A percentile compares a stretch with the other conserved stretches of the same genome.
Evolutionary conservation across 2,888 invertebrate genomes (phyloP).

Genomic region (Mamestra brassicae): DNA sequence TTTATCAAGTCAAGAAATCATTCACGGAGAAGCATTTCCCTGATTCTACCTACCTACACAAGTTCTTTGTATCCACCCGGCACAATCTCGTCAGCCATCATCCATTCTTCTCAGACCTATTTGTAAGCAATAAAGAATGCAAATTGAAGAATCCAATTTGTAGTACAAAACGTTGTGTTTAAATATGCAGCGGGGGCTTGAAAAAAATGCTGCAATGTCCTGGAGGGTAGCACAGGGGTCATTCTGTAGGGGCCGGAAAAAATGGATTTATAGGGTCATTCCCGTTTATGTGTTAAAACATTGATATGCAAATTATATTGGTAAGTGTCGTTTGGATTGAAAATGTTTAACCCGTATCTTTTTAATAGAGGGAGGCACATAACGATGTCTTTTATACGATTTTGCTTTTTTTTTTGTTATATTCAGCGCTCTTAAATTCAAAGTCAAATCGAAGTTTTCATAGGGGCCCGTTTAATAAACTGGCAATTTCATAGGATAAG

Average conservation of each 20-base stretch:
- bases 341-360: slow-evolving; percentile 3
- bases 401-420: neutral
- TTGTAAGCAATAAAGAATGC: slow-evolving; percentile 79
- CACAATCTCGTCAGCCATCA: slow-evolving; percentile 70
- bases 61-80: slow-evolving; percentile 36
- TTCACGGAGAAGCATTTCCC: slow-evolving; percentile 12
- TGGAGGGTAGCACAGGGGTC: slow-evolving; percentile 69
- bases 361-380: neutral
- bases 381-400: neutral
- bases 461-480: too few relatives aligned
- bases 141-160: slow-evolving; percentile 80
- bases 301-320: slow-evolving; percentile 61
- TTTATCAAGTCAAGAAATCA: slow-evolving; percentile 24
- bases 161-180: slow-evolving; percentile 75
- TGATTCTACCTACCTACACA: slow-evolving; percentile 3
- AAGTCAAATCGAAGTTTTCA: too few relatives aligned
- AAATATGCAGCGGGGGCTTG: slow-evolving; percentile 77
- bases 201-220: slow-evolving; percentile 75
- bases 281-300: slow-evolving; percentile 52
- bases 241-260: slow-evolving; percentile 71
- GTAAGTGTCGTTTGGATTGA: slow-evolving; percentile 34
- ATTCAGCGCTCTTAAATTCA: neutral
- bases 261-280: slow-evolving; percentile 68
- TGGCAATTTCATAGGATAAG: too few relatives aligned
- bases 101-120: slow-evolving; percentile 71